A percentile compares a stretch with the other conserved stretches of the same genome.
Conservation (phyloP, 2,797 vertebrate genomes). For the Diglossa cyanea region DNA sequence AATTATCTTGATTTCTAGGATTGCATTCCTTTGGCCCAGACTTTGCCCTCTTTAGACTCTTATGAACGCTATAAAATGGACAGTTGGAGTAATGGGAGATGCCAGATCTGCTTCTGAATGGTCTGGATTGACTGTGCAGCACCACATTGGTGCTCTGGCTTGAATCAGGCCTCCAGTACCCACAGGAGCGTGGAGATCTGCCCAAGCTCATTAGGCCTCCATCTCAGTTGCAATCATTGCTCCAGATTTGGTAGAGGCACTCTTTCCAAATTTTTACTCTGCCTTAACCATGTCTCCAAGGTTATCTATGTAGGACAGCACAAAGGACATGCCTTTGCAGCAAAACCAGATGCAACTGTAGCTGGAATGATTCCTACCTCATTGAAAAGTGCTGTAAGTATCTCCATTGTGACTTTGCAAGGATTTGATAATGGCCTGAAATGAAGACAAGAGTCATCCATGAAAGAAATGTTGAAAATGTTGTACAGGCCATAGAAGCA, state of each 20-base stretch:
- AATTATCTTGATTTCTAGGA: not conserved
- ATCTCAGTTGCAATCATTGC: not conserved
- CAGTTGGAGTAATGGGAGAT: not conserved
- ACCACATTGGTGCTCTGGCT: not conserved
- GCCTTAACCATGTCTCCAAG: not conserved
- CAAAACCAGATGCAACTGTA: not conserved
- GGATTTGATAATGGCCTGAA: not conserved
- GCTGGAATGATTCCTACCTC: not conserved
- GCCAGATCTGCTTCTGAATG: not conserved
- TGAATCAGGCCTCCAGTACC: not conserved
- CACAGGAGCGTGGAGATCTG: not conserved
- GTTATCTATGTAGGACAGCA: not conserved
- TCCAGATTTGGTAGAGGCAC: not conserved
- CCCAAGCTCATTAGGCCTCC: not conserved
- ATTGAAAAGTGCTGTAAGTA: not conserved
- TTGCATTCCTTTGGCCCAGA: not conserved
- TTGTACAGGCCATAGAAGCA: not conserved
- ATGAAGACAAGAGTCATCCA: not conserved
- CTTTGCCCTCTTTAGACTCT: not conserved
- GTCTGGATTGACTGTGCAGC: not conserved
- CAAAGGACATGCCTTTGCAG: not conserved
- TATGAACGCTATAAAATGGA: not conserved
- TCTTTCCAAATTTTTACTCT: not conserved
- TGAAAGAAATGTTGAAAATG: not conserved
- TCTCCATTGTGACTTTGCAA: rapidly evolving